Evolutionary conservation across 2,888 invertebrate species (phyloP), one percentile per base, ranked within the genome.

Genomic region (Biston stratarius): DNA sequence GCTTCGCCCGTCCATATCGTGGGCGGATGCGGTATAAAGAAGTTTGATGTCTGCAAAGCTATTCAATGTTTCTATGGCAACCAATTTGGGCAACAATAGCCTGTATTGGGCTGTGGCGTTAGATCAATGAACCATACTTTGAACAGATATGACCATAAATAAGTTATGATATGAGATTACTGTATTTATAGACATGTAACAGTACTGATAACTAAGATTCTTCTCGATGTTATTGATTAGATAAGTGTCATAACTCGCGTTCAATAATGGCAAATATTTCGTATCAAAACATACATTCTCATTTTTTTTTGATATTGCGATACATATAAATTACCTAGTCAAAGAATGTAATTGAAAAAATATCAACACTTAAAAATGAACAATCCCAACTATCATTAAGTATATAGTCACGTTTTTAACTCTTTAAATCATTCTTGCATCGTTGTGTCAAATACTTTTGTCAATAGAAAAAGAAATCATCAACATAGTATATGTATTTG

Each of bases 41-140:
- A 64, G 68, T 71, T 75, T 52, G 71, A 73, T 78, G 67, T 73
- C 71, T 62, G 69, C 63, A 77, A 80, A 86, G 87, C 81, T 89
- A 91, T 92, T 93, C 92, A 91, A 92, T 92, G 88, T 92, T 89
- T 77, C 90, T 72, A 91, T 89, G 80, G 89, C 69, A 81, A 92
- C 90, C 75, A 67, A 77, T 85, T 85, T 80, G 69, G 80, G 85
- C 90, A 91, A 91, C 90, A 91, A 77, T 81, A 70, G 76, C 36
- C 12, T 42, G 58, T 61, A 47, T 61, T 57, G 15, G 60, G 52
- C 61, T 51, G 36, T 61, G 61, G 57, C 51, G 33, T 57, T 40
- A 34, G 57, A 61, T 66, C 66, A 61, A 66, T 61, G 61, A 67
- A 61, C 62, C 66, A 45, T 57, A 51, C 15, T 57, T 14, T 49